phyloP scores from a whole-genome alignment of 2,113 vertebrate genomes.

The Tragelaphus scriptus region DNA sequence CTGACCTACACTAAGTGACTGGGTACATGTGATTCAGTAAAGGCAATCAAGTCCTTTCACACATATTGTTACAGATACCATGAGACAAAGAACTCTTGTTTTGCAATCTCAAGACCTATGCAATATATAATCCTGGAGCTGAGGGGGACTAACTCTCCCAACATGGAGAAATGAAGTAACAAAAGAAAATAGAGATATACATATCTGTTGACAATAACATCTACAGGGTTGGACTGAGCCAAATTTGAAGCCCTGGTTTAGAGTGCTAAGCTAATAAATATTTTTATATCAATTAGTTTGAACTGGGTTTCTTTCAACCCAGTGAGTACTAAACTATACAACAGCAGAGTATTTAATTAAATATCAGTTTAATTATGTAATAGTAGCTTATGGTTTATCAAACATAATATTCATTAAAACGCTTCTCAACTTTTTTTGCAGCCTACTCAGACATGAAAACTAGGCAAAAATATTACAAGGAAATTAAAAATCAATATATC shows the following conservation, averaged over 20 bases:
- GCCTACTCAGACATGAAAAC: background rate
- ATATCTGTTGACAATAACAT: background rate
- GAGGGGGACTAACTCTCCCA: background rate
- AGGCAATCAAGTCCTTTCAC: background rate
- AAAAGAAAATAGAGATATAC: background rate
- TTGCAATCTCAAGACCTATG: background rate
- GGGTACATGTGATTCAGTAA: background rate
- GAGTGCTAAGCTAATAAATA: background rate
- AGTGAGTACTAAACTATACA: background rate
- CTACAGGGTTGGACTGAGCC: background rate
- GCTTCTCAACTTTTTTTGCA: slow-evolving; percentile 6
- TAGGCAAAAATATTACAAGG: background rate
- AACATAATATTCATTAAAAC: background rate
- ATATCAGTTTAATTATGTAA: background rate
- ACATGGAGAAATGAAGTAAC: background rate
- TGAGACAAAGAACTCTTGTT: background rate
- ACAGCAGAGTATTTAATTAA: background rate
- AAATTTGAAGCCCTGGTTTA: background rate
- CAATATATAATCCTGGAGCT: background rate
- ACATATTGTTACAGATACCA: background rate
- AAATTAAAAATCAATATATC: background rate
- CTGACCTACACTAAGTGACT: background rate
- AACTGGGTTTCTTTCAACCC: background rate
- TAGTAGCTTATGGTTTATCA: background rate
- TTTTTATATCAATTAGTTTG: background rate